Evolutionary conservation across 2,113 vertebrate species (phyloP).

Genomic region (Ophthalmolycus amberensis): DNA sequence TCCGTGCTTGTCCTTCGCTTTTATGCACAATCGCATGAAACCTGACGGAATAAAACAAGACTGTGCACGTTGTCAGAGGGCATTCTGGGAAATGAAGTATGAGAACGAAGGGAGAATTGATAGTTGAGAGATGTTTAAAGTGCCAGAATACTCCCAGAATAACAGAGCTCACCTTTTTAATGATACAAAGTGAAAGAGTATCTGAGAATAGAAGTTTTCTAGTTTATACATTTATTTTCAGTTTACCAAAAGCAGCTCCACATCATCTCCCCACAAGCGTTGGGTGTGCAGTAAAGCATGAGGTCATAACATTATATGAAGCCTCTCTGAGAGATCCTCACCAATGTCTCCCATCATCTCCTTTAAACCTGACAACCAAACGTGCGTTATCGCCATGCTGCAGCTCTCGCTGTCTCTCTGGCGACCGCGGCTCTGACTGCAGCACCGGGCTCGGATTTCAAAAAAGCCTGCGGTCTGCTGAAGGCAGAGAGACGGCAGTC

Average conservation of each 20-base stretch:
- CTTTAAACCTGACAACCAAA: slow-evolving; percentile 42
- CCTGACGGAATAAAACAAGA: slow-evolving; percentile 51
- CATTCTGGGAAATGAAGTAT: slow-evolving; percentile 35
- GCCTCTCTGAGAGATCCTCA: slow-evolving; percentile 11
- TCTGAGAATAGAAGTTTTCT: slow-evolving; percentile 22
- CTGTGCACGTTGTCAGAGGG: slow-evolving; percentile 33
- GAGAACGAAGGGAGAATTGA: not conserved
- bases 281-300: slow-evolving; percentile 8
- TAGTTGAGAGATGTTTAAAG: not conserved
- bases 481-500: slow-evolving; percentile 65
- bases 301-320: slow-evolving; percentile 13
- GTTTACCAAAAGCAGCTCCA: not conserved
- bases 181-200: not conserved
- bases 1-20: not conserved
- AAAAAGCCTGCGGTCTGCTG: slow-evolving; percentile 64
- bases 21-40: not conserved
- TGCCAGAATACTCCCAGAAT: not conserved
- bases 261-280: not conserved
- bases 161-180: not conserved
- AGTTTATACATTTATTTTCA: not conserved
- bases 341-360: slow-evolving; percentile 38
- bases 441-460: slow-evolving; percentile 73
- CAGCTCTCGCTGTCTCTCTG: slow-evolving; percentile 44
- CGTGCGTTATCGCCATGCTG: slow-evolving; percentile 41
- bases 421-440: slow-evolving; percentile 45